These are phyloP conservation scores for Chaetodon trifasciatus DNA, from an alignment of 2,797 vertebrate genomes.

Conservation along the genomic window DNA sequence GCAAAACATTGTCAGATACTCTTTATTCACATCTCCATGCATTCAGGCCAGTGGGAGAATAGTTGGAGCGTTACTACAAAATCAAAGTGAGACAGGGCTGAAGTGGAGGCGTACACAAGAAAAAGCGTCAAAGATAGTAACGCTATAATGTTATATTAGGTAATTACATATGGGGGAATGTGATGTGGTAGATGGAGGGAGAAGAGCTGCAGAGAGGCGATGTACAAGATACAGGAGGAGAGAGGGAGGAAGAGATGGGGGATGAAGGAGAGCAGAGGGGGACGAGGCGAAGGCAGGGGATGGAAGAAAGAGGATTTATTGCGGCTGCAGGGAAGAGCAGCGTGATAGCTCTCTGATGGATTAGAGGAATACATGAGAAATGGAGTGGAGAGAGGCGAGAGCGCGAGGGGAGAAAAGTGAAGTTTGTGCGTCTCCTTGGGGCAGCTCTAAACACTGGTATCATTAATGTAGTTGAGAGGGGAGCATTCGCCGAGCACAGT, in stretches of 20 bases:
- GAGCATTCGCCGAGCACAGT: constrained; percentile 51
- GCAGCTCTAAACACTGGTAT: constrained; percentile 74
- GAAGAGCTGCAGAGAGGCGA: constrained; percentile 30
- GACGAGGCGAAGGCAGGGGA: constrained; percentile 45
- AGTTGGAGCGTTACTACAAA: constrained; percentile 25
- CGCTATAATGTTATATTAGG: constrained; percentile 47
- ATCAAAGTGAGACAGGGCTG: constrained; percentile 29
- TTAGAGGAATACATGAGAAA: constrained; percentile 79
- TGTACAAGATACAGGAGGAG: constrained; percentile 36
- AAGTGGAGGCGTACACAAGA: constrained; percentile 13
- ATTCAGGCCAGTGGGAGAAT: constrained; percentile 21
- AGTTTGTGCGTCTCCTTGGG: constrained; percentile 75
- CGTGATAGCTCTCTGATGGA: constrained; percentile 77
- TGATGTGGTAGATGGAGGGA: constrained; percentile 34
- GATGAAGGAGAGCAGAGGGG: constrained; percentile 45
- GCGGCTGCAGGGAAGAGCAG: constrained; percentile 78
- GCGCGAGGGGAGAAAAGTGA: constrained; percentile 59
- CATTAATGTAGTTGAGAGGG: constrained; percentile 75
- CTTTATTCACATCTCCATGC: background rate
- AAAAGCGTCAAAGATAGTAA: constrained; percentile 34
- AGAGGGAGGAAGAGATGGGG: constrained; percentile 20
- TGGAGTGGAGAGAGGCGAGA: constrained; percentile 63
- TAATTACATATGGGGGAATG: constrained; percentile 58
- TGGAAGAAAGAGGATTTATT: constrained; percentile 78
- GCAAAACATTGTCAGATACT: constrained; percentile 16